phyloP scores from a whole-genome alignment of 2,797 vertebrate genomes.

The Enteromius paludinosus region DNA sequence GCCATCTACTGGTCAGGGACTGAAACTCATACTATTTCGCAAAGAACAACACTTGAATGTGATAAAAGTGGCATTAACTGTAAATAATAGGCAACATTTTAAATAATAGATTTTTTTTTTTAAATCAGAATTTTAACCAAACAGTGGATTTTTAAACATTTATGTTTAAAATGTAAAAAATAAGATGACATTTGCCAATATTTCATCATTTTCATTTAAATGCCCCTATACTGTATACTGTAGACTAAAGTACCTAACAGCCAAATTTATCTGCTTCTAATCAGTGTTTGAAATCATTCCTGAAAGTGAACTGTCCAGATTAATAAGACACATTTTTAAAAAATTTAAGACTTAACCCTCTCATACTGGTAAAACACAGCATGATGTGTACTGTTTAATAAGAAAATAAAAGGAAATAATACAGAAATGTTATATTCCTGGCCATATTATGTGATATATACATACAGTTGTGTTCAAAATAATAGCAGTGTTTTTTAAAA shows the following conservation, averaged over 20 bases:
- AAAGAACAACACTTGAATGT: not conserved
- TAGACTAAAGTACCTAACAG: not conserved
- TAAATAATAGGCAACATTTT: not conserved
- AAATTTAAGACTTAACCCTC: not conserved
- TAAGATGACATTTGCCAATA: not conserved
- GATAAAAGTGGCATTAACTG: not conserved
- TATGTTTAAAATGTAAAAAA: not conserved
- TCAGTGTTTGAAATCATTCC: not conserved
- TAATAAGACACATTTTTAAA: not conserved
- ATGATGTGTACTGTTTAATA: not conserved
- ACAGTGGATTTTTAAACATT: not conserved
- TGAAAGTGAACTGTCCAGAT: not conserved
- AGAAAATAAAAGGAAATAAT: not conserved
- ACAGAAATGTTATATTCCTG: too few species aligned
- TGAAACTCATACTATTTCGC: not conserved
- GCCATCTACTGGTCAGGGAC: constrained; percentile 63
- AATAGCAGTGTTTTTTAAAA: too few species aligned
- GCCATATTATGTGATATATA: not conserved
- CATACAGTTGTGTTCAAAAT: too few species aligned
- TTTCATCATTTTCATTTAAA: not conserved
- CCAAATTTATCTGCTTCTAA: not conserved
- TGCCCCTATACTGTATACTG: not conserved
- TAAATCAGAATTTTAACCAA: not conserved
- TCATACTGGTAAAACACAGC: not conserved
- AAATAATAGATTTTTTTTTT: not conserved